Evolutionary conservation across 2,113 vertebrate species (phyloP).

Genomic region (Calidris pygmaea): DNA sequence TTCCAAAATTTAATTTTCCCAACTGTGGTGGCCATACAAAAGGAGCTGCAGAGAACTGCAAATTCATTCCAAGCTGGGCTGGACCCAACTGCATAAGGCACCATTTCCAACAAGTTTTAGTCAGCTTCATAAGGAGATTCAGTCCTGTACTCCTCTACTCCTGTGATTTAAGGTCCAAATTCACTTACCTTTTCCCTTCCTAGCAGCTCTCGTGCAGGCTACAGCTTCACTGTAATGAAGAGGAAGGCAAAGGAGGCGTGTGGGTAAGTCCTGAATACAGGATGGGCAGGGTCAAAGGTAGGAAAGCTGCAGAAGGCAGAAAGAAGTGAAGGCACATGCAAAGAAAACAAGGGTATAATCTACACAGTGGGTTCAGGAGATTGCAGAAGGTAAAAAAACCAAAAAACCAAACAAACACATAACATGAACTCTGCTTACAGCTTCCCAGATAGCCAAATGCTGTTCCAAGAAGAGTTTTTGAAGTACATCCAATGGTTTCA

Average conservation of each 20-base stretch:
- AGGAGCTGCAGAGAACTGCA: background rate
- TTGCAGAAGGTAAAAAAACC: background rate
- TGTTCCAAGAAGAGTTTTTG: background rate
- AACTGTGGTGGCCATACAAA: background rate
- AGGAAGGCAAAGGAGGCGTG: background rate
- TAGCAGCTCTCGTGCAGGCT: background rate
- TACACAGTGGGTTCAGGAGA: background rate
- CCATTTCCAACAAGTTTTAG: background rate
- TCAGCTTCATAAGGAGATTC: background rate
- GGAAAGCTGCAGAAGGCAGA: background rate
- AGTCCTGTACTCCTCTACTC: background rate
- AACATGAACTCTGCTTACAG: background rate
- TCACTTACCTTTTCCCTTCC: background rate
- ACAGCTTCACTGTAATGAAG: background rate
- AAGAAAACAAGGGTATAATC: background rate
- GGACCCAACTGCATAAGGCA: background rate
- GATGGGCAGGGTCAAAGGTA: background rate
- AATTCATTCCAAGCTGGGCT: background rate
- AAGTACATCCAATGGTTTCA: background rate
- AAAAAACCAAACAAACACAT: background rate
- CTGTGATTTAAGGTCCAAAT: background rate
- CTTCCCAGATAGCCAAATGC: background rate
- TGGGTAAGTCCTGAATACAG: background rate
- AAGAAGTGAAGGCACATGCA: background rate
- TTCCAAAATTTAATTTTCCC: background rate